Conservation (phyloP, 2,113 vertebrate genomes). For the Zeus faber region DNA sequence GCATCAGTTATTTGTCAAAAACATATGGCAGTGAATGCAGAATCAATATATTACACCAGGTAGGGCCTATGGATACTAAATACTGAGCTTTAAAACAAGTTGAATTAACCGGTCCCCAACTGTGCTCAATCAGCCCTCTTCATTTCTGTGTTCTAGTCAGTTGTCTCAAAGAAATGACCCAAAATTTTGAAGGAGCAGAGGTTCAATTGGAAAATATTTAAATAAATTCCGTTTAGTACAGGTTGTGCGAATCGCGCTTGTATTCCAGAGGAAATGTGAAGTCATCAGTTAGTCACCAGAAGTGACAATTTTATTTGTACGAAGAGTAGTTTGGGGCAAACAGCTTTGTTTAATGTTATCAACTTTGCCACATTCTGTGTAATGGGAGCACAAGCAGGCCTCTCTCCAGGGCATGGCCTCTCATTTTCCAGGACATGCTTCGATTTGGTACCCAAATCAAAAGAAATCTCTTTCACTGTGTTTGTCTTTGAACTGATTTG, state of each 20-base stretch:
- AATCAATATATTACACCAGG: too few species aligned
- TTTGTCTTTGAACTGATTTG: slow-evolving; percentile 44
- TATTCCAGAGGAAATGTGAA: too few species aligned
- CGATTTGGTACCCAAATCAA: slow-evolving; percentile 4
- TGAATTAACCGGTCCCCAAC: too few species aligned
- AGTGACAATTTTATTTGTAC: neutral
- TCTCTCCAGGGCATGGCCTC: neutral
- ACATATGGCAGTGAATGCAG: too few species aligned
- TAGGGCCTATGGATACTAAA: too few species aligned
- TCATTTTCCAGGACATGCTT: neutral
- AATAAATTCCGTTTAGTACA: too few species aligned
- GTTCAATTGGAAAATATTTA: slow-evolving; percentile 16
- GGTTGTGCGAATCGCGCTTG: too few species aligned
- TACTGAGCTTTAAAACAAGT: too few species aligned
- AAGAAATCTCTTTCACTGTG: slow-evolving; percentile 24
- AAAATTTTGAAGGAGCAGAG: slow-evolving; percentile 7
- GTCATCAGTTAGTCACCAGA: too few species aligned
- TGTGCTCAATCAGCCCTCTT: too few species aligned
- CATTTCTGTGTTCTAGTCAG: too few species aligned
- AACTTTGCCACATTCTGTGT: slow-evolving; percentile 13
- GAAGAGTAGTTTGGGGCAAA: slow-evolving; percentile 25
- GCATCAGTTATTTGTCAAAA: too few species aligned
- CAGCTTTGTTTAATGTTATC: slow-evolving; percentile 29
- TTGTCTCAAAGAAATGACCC: slow-evolving; percentile 11
- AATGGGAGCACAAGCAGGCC: neutral